Conservation (phyloP, 2,888 invertebrate species). For the Nemotelus nigrinus region DNA sequence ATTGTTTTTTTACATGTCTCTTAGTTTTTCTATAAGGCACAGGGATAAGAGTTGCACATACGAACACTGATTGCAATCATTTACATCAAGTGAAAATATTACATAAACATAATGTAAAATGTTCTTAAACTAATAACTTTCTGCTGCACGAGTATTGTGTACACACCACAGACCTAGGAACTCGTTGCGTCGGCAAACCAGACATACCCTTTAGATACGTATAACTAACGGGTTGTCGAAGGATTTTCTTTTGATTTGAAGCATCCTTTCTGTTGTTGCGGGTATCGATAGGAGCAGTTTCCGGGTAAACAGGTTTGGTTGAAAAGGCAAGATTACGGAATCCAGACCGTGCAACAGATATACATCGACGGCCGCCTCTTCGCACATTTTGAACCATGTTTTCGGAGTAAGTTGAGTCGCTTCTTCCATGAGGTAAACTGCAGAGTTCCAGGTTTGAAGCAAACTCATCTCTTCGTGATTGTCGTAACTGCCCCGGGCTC, state of each 20-base stretch:
- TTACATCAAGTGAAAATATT: no score
- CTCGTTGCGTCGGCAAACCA: slow-evolving; percentile 81
- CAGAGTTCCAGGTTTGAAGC: slow-evolving; percentile 60
- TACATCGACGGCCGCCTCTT: slow-evolving; percentile 61
- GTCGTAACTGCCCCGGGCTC: slow-evolving; percentile 44
- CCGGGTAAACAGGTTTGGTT: slow-evolving; percentile 72
- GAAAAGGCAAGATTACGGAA: slow-evolving; percentile 74
- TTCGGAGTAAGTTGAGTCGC: slow-evolving; percentile 66
- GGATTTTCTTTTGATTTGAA: slow-evolving; percentile 73
- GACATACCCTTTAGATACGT: slow-evolving; percentile 85
- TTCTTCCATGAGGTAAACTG: slow-evolving; percentile 70
- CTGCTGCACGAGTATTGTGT: slow-evolving; percentile 52
- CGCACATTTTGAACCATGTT: not conserved
- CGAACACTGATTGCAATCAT: no score
- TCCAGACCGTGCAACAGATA: slow-evolving; percentile 72
- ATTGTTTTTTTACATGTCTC: no score
- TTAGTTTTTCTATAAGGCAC: no score
- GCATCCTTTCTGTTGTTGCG: slow-evolving; percentile 50
- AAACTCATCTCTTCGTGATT: slow-evolving; percentile 46
- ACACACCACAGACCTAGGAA: slow-evolving; percentile 70
- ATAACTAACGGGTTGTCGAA: slow-evolving; percentile 81
- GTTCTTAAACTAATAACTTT: slow-evolving; percentile 6
- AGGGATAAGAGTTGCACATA: no score
- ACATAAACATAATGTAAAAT: not conserved
- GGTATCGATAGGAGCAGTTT: slow-evolving; percentile 63